Percentiles rank a stretch among this genome's conserved stretches.
Evolutionary conservation across 2,113 vertebrate species (phyloP).

Genomic region (Oceanites oceanicus): DNA sequence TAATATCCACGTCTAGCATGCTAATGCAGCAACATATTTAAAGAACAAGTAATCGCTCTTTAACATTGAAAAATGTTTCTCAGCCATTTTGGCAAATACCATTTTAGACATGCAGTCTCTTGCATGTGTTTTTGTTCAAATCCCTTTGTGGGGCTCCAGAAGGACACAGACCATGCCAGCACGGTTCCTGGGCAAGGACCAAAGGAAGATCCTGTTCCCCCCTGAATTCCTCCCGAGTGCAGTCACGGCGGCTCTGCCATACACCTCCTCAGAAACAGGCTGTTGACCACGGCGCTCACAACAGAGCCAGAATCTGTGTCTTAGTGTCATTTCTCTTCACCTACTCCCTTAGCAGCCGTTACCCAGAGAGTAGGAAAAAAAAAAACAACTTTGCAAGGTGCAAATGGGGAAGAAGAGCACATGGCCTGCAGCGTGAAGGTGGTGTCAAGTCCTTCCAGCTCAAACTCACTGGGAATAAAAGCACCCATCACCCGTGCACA

Average conservation of each 20-base stretch:
- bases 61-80: neutral
- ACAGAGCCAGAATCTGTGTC: neutral
- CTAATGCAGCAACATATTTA: neutral
- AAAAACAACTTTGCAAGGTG: neutral
- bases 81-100: neutral
- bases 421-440: rapidly evolving
- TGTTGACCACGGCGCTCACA: neutral
- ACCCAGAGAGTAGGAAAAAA: neutral
- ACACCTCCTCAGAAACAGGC: neutral
- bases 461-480: neutral
- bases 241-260: rapidly evolving
- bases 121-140: neutral
- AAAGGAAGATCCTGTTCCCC: neutral
- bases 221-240: neutral
- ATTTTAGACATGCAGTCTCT: neutral
- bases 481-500: no score
- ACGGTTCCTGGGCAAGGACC: neutral
- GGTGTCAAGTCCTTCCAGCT: neutral
- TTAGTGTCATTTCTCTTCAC: neutral
- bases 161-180: neutral
- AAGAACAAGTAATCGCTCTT: neutral
- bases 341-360: neutral
- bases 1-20: neutral
- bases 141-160: neutral
- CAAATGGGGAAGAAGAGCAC: neutral